Percentiles rank a stretch among this genome's conserved stretches.
phyloP scores from a whole-genome alignment of 2,797 vertebrate species.

The Vultur gryphus region DNA sequence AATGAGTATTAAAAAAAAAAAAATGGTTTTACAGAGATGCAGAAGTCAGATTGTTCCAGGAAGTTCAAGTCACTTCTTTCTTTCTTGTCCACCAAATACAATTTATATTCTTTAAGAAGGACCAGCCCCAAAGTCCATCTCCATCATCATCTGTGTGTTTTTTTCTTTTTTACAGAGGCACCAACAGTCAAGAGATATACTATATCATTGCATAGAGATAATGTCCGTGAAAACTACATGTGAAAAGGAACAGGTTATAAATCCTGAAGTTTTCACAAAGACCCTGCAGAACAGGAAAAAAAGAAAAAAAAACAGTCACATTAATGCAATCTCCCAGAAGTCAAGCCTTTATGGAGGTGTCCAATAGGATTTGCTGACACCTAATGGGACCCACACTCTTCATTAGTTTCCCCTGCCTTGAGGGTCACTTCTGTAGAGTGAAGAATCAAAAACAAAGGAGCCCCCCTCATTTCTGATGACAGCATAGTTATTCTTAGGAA shows the following conservation, averaged over 20 bases:
- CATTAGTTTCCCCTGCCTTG: background rate
- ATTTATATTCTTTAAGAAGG: background rate
- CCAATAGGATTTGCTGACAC: background rate
- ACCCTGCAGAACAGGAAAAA: background rate
- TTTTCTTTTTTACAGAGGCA: background rate
- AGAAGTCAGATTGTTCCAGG: background rate
- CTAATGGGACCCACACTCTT: background rate
- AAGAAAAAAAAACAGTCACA: background rate
- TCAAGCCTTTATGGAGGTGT: background rate
- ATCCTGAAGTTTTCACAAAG: background rate
- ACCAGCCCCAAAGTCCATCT: background rate
- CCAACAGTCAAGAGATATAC: background rate
- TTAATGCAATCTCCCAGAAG: background rate
- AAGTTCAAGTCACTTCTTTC: background rate
- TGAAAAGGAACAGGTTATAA: background rate
- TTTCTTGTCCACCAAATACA: background rate
- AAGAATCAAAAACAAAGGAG: background rate
- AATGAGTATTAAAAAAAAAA: background rate
- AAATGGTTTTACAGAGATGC: background rate
- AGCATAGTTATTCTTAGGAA: background rate
- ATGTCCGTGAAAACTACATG: background rate
- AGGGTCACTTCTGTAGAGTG: background rate
- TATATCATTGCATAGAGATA: background rate
- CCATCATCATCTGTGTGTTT: background rate
- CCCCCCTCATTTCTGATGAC: fast-evolving